Conservation (phyloP, 2,888 invertebrate species). For the Rotaria magnacalcarata region DNA sequence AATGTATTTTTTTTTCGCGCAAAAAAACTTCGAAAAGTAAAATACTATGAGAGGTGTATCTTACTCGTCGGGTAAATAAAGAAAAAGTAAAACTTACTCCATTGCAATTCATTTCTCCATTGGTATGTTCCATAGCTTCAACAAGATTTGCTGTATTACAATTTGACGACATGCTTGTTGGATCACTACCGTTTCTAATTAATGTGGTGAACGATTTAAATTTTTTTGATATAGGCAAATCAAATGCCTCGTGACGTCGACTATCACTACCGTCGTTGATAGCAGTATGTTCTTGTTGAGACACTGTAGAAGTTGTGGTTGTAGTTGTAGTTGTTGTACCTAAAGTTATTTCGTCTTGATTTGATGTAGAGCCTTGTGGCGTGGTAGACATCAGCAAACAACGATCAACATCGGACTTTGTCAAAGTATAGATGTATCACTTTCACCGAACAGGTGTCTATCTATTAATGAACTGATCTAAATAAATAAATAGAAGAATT, state of each 20-base stretch:
- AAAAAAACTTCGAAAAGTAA: background rate
- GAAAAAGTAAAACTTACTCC: background rate
- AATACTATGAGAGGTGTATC: background rate
- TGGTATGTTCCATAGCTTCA: slow-evolving; percentile 10
- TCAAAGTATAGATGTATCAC: background rate
- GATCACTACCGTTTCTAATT: background rate
- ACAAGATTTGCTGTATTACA: background rate
- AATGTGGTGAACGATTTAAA: background rate
- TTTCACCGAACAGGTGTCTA: background rate
- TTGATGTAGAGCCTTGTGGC: slow-evolving; percentile 14
- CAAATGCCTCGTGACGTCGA: slow-evolving; percentile 24
- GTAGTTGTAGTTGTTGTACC: background rate
- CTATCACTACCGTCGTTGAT: background rate
- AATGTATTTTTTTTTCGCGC: background rate
- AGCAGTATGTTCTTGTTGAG: background rate
- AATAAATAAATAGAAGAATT: background rate
- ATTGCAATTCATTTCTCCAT: background rate
- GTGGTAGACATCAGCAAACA: slow-evolving; percentile 24
- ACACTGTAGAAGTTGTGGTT: background rate
- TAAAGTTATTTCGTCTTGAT: background rate
- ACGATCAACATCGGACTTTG: background rate
- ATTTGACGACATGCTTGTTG: slow-evolving; percentile 7
- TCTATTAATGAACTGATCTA: background rate
- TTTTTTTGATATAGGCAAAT: slow-evolving; percentile 9
- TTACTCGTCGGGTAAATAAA: background rate